A percentile compares a stretch with the other conserved stretches of the same genome.
These are phyloP conservation scores for Tokudaia tokunoshimensis DNA, from an alignment of 2,797 vertebrate genomes.

Conservation along the genomic window DNA sequence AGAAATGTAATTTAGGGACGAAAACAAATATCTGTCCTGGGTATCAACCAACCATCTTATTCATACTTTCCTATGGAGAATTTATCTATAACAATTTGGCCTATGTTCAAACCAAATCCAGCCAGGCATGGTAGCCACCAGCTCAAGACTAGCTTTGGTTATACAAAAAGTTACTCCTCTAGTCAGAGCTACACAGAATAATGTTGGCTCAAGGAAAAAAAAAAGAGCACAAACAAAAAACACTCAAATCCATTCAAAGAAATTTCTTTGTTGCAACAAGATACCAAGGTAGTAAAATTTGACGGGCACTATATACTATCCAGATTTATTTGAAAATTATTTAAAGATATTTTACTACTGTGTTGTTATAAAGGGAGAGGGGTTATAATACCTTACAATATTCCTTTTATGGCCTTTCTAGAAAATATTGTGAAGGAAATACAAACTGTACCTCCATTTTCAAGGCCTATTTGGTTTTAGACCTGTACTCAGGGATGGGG, in stretches of 20 bases:
- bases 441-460: conserved; percentile 33
- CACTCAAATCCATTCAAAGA: conserved; percentile 45
- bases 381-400: conserved; percentile 15
- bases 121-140: neutral
- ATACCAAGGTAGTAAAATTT: conserved; percentile 35
- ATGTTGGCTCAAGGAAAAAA: neutral
- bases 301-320: conserved; percentile 18
- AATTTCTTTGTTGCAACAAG: neutral
- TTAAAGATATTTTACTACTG: conserved; percentile 44
- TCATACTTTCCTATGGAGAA: neutral
- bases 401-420: neutral
- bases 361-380: neutral
- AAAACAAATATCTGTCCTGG: neutral
- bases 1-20: conserved; percentile 21
- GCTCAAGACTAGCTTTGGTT: neutral
- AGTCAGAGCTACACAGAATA: neutral
- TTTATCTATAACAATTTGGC: conserved; percentile 28
- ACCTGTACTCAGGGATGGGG: neutral
- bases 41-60: conserved; percentile 2
- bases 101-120: conserved; percentile 37
- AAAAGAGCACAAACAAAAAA: neutral
- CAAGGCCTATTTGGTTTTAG: conserved; percentile 57
- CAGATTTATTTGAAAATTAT: conserved; percentile 51
- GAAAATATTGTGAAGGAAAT: conserved; percentile 59
- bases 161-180: neutral